phyloP scores from a whole-genome alignment of 2,888 invertebrate genomes.

The Xylota sylvarum region DNA sequence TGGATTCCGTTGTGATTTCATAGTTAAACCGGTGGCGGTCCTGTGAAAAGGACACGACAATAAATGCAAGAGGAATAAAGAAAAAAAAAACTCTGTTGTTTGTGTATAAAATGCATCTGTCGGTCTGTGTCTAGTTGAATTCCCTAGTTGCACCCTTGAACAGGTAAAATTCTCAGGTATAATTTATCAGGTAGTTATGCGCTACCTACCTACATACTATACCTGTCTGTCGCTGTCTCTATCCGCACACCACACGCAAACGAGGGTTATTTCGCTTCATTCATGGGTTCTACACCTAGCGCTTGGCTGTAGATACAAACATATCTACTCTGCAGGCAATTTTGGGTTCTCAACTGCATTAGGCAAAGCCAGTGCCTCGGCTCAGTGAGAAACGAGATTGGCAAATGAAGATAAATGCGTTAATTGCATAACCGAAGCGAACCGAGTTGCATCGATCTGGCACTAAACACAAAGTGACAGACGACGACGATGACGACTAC shows the following conservation, averaged over 20 bases:
- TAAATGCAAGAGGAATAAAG: conserved; percentile 30
- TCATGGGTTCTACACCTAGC: conserved; percentile 49
- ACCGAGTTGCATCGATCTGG: conserved; percentile 71
- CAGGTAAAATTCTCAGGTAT: conserved; percentile 72
- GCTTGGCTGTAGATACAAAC: conserved; percentile 28
- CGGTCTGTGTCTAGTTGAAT: conserved; percentile 53
- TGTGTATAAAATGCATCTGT: conserved; percentile 68
- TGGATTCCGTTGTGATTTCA: conserved; percentile 52
- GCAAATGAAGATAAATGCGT: conserved; percentile 72
- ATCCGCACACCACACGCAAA: conserved; percentile 30
- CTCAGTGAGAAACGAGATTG: conserved; percentile 59
- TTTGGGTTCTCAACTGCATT: conserved; percentile 58
- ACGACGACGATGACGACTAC: conserved; percentile 16
- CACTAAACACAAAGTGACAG: conserved; percentile 50
- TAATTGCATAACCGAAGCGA: conserved; percentile 75
- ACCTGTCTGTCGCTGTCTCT: conserved; percentile 49
- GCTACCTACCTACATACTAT: conserved; percentile 56
- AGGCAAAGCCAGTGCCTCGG: conserved; percentile 25
- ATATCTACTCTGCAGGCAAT: conserved; percentile 62
- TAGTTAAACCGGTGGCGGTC: conserved; percentile 38
- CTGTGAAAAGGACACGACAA: conserved; percentile 58
- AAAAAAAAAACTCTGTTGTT: conserved; percentile 43
- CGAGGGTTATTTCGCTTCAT: conserved; percentile 48
- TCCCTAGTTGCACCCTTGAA: conserved; percentile 73
- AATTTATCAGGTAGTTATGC: conserved; percentile 63